Conservation (phyloP, 2,113 vertebrate species). For the Corythaeola cristata region DNA sequence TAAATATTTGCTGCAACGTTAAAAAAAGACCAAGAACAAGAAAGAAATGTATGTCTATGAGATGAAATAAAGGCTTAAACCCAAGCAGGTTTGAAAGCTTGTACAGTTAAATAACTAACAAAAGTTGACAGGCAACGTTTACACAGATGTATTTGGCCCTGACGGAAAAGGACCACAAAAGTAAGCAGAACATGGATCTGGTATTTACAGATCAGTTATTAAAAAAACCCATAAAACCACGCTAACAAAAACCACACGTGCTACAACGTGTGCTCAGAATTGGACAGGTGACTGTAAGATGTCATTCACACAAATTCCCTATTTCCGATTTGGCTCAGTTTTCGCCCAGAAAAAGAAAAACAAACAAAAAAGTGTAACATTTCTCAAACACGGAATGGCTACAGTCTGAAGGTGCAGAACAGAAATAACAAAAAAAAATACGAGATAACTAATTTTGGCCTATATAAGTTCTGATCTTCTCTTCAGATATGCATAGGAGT, state of each 20-base stretch:
- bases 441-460: not conserved
- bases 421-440: not conserved
- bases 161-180: not conserved
- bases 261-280: not conserved
- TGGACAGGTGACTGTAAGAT: not conserved
- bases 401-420: not conserved
- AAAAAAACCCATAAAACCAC: not conserved
- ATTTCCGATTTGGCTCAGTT: slow-evolving; percentile 27
- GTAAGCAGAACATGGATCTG: not conserved
- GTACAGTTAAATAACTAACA: slow-evolving; percentile 8
- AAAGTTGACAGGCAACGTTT: not conserved
- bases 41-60: not conserved
- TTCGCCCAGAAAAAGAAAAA: not conserved
- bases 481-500: slow-evolving; percentile 69
- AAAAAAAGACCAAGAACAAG: slow-evolving; percentile 24
- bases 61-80: not conserved
- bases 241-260: not conserved
- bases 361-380: not conserved
- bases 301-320: not conserved
- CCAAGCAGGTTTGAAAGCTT: not conserved
- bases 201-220: not conserved
- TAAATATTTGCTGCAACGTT: not conserved
- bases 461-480: not conserved
- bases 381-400: not conserved
- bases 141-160: not conserved